Evolutionary conservation across 2,888 invertebrate genomes (phyloP).

Genomic region (Xylota segnis): DNA sequence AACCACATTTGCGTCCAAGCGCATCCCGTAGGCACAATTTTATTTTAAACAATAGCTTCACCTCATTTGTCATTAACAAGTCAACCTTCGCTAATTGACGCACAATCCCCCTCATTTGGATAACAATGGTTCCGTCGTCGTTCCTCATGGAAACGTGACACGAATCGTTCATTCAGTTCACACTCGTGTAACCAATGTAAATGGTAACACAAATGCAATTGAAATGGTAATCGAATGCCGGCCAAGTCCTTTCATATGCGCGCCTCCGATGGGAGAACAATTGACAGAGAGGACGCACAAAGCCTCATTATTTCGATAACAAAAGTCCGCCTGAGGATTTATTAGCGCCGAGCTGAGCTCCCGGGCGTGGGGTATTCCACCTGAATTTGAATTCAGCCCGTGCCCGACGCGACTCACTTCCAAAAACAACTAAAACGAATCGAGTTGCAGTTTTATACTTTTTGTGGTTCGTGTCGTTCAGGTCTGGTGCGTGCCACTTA

Average conservation of each 20-base stretch:
- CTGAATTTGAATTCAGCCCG: constrained; percentile 69
- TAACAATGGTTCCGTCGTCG: constrained; percentile 49
- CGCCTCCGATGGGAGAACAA: constrained; percentile 20
- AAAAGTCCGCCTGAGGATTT: constrained; percentile 51
- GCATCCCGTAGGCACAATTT: constrained; percentile 34
- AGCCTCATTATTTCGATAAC: constrained; percentile 57
- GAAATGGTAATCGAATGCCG: constrained; percentile 67
- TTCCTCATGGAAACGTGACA: constrained; percentile 57
- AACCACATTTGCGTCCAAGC: not conserved
- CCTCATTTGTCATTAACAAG: constrained; percentile 50
- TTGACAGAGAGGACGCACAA: constrained; percentile 21
- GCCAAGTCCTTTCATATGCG: constrained; percentile 42
- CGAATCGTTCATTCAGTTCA: constrained; percentile 59
- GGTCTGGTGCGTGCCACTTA: constrained; percentile 73
- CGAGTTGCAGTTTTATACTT: constrained; percentile 37
- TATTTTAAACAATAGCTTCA: constrained; percentile 47
- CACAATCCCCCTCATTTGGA: constrained; percentile 67
- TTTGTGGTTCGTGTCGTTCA: constrained; percentile 33
- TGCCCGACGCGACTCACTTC: constrained; percentile 46
- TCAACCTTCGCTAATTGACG: constrained; percentile 73
- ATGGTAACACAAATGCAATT: constrained; percentile 70
- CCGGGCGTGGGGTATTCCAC: constrained; percentile 48
- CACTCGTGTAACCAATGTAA: constrained; percentile 68
- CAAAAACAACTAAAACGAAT: constrained; percentile 54
- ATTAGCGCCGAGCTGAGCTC: constrained; percentile 47